phyloP scores from a whole-genome alignment of 2,888 invertebrate genomes.

The Diploptera punctata region DNA sequence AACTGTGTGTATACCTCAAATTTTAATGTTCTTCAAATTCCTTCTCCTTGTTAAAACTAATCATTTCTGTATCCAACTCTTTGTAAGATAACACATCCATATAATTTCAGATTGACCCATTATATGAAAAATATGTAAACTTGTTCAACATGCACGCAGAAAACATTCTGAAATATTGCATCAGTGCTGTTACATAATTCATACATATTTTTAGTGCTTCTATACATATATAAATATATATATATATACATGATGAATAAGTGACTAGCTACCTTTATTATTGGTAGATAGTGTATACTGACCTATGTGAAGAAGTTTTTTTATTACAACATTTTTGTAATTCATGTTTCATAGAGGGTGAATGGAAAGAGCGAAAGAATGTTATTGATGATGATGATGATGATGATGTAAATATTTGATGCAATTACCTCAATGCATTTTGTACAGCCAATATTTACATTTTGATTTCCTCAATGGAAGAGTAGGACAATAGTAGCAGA shows the following conservation, averaged over 20 bases:
- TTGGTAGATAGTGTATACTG: conserved; percentile 22
- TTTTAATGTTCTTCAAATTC: no score
- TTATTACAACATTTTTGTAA: conserved; percentile 36
- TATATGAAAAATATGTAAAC: no score
- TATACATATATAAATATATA: conserved; percentile 19
- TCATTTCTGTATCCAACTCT: no score
- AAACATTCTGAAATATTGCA: conserved; percentile 4
- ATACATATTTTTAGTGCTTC: conserved; percentile 35
- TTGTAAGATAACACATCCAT: no score
- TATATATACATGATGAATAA: no score
- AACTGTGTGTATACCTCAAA: no score
- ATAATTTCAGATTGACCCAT: no score
- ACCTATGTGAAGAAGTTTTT: conserved; percentile 31
- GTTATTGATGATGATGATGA: conserved; percentile 30
- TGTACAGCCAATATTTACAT: conserved; percentile 41
- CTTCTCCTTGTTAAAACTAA: no score
- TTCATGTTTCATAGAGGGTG: conserved; percentile 34
- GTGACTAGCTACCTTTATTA: conserved; percentile 31
- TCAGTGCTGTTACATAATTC: conserved; percentile 19
- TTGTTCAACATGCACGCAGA: conserved; percentile 3
- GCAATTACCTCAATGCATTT: conserved; percentile 39
- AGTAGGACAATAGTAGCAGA: conserved; percentile 19
- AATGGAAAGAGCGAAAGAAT: conserved; percentile 27
- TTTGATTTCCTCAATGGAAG: conserved; percentile 11
- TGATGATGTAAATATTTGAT: conserved; percentile 42